Evolutionary conservation across 2,888 invertebrate species (phyloP), one percentile per base, ranked within the genome.

Genomic region (Belgica antarctica): DNA sequence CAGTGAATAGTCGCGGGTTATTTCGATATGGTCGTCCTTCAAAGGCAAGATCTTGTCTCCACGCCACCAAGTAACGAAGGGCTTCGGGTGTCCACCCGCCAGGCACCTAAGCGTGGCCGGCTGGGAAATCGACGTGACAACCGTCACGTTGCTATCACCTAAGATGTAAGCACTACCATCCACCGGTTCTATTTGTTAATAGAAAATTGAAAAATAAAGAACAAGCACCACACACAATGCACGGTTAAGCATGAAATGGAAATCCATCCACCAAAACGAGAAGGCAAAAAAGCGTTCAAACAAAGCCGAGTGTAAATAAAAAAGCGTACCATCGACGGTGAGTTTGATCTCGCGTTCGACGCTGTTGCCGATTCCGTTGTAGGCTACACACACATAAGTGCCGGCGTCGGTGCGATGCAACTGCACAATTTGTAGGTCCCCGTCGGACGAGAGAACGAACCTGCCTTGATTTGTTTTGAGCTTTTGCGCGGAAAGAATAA

Each of bases 51-150:
- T 87, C 69, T 83, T 82, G 47, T 86, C 84, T 57, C 89, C 89
- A 71, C 88, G 86, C 90, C 91, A 92, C 94, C 94, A 94, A 73
- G 87, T 88, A 61, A 94, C 88, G 62, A 84, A 80, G 0, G 94
- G 94, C 72, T 83, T 79, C 0, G 94, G 94, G 83, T 85, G 85
- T 59, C 94, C 94, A 78, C 89, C 86, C 34, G 91, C 91, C 74
- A 88, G 88, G 79, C 94, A 94, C 75, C 89, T 86, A 59, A 94
- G 81, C 71, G 83, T 78, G 57, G 90, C 84, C 27, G 90, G 87
- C 27, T 84, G 83, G 73, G 88, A 89, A 73, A 94, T 80, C 72
- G 87, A 85, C 22, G 90, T 91, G 59, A 87, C 84, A 73, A 89
- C 82, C 71, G 83, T 83, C 17, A 84, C 81, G 76, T 85, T 84